Evolutionary conservation across 1,140 invertebrate species (phyloP).

Genomic region (Coenobita brevimanus): DNA sequence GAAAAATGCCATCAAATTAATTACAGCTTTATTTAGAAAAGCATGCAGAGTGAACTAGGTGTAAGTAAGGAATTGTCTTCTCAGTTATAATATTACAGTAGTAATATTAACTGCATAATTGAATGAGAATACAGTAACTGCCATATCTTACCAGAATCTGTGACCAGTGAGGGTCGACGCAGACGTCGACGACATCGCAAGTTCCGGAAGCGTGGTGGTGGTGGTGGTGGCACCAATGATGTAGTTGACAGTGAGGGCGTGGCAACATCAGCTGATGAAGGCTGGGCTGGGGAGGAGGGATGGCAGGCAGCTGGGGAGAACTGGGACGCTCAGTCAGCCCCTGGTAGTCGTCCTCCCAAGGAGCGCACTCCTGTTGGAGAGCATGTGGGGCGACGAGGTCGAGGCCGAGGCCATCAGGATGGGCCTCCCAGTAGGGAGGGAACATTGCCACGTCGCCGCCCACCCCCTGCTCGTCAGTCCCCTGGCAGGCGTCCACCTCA

Average conservation of each 20-base stretch:
- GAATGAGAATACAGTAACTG: too few relatives aligned
- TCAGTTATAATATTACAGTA: too few relatives aligned
- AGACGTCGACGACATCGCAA: constrained; percentile 51
- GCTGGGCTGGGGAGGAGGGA: constrained; percentile 39
- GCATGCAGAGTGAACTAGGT: too few relatives aligned
- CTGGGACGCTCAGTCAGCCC: constrained; percentile 43
- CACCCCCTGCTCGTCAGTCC: constrained; percentile 55
- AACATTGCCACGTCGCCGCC: constrained; percentile 44
- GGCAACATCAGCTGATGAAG: constrained; percentile 42
- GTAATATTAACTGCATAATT: too few relatives aligned
- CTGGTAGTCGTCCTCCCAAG: constrained; percentile 29
- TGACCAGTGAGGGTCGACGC: constrained; percentile 52
- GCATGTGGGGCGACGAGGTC: constrained; percentile 27
- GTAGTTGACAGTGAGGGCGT: constrained; percentile 27
- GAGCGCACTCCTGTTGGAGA: constrained; percentile 45
- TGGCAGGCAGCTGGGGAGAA: constrained; percentile 42
- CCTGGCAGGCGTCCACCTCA: constrained; percentile 48
- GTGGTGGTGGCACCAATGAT: constrained; percentile 28
- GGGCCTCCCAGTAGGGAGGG: constrained; percentile 52
- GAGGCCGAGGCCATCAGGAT: constrained; percentile 29
- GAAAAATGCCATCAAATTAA: too few relatives aligned
- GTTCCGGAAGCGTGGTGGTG: constrained; percentile 47
- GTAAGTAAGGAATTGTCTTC: too few relatives aligned
- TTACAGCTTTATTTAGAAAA: too few relatives aligned
- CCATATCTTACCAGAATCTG: constrained; percentile 37